Evolutionary conservation across 2,113 vertebrate species (phyloP).

Genomic region (Nematolebias whitei): DNA sequence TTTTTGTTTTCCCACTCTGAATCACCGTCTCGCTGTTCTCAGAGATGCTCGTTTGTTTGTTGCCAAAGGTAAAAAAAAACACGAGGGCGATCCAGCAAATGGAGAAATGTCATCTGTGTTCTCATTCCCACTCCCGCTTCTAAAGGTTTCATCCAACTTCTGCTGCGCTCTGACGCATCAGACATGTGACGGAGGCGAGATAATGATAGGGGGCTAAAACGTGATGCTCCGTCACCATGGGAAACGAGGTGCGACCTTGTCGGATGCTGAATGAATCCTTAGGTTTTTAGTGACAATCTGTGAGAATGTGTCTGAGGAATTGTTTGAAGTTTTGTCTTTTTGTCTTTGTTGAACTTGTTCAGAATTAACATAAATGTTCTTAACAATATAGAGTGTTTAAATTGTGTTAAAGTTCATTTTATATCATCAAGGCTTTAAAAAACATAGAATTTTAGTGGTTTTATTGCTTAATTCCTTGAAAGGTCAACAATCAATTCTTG

Average conservation of each 20-base stretch:
- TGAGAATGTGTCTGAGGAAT: background rate
- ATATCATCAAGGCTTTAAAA: too few relatives aligned
- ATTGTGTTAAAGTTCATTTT: too few relatives aligned
- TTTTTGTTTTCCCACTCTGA: conserved; percentile 21
- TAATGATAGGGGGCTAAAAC: conserved; percentile 29
- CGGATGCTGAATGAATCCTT: conserved; percentile 18
- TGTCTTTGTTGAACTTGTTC: too few relatives aligned
- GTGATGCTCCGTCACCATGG: conserved; percentile 17
- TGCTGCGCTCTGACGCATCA: conserved; percentile 44
- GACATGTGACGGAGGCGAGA: conserved; percentile 30
- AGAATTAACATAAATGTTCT: too few relatives aligned
- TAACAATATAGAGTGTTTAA: too few relatives aligned
- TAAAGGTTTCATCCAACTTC: conserved; percentile 24
- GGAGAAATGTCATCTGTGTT: conserved; percentile 42
- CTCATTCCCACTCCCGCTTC: conserved; percentile 35
- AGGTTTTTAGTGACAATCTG: background rate
- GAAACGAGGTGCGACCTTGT: conserved; percentile 8
- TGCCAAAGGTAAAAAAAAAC: conserved; percentile 52
- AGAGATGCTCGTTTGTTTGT: conserved; percentile 32
- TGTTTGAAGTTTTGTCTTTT: conserved; percentile 8
- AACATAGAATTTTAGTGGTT: too few relatives aligned
- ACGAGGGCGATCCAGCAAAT: conserved; percentile 28
- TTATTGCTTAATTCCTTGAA: too few relatives aligned
- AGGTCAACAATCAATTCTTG: too few relatives aligned
- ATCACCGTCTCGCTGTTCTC: conserved; percentile 30